Conservation (phyloP, 2,888 invertebrate genomes). For the Drosophila setosimentum region DNA sequence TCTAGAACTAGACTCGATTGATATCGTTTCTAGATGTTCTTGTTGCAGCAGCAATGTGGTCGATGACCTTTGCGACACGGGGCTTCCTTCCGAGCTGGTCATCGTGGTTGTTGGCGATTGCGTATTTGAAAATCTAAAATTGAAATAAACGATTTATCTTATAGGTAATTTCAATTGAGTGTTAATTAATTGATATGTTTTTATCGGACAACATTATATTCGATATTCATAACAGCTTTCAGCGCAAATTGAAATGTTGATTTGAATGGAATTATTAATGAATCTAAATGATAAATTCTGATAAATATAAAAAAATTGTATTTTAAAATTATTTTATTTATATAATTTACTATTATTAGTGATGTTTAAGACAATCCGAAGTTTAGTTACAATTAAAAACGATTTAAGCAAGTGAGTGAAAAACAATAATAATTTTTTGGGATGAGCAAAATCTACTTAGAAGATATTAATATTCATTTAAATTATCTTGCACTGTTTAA, state of each 20-base stretch:
- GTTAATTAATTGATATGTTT: background rate
- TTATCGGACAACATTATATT: background rate
- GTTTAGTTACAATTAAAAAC: no score
- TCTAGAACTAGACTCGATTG: background rate
- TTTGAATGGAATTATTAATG: background rate
- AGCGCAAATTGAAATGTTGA: background rate
- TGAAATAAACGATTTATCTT: background rate
- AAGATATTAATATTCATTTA: background rate
- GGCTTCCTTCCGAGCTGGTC: slow-evolving; percentile 20
- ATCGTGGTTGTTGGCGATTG: slow-evolving; percentile 4
- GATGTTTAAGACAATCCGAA: no score
- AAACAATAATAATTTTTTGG: background rate
- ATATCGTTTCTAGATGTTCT: slow-evolving; percentile 8
- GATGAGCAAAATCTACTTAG: background rate
- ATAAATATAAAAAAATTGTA: no score
- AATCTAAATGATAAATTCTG: no score
- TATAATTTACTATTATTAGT: background rate
- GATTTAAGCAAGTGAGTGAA: background rate
- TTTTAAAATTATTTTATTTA: no score
- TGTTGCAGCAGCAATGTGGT: slow-evolving; percentile 61
- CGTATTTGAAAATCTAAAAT: background rate
- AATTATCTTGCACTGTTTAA: background rate
- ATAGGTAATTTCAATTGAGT: background rate
- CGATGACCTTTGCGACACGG: slow-evolving; percentile 53
- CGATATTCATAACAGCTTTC: background rate